These are phyloP conservation scores for Ips nitidus DNA, from an alignment of 1,140 invertebrate species.

Conservation along the genomic window DNA sequence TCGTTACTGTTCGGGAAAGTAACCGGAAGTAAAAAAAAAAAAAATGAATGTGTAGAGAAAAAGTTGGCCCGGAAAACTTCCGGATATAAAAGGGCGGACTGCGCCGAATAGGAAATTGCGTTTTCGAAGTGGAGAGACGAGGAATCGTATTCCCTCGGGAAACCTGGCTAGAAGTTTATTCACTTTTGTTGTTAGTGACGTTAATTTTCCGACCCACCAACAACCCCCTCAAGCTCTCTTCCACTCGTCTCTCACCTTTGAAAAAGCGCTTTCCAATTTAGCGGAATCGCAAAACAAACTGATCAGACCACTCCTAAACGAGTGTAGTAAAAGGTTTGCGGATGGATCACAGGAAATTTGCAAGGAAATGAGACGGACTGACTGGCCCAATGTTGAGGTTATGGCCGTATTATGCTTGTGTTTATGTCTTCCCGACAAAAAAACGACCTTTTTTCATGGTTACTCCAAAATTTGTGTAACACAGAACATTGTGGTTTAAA, in stretches of 20 bases:
- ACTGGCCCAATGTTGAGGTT: constrained; percentile 25
- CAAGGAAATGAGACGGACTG: constrained; percentile 34
- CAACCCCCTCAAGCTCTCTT: background rate
- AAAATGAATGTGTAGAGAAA: constrained; percentile 22
- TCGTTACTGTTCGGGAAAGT: constrained; percentile 17
- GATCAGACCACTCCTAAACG: no score
- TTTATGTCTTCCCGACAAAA: constrained; percentile 9
- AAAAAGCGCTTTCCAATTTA: no score
- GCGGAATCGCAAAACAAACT: no score
- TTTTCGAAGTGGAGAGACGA: constrained; percentile 19
- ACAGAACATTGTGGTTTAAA: no score
- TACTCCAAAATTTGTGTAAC: no score
- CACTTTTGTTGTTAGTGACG: constrained; percentile 10
- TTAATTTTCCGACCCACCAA: background rate
- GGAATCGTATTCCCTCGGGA: constrained; percentile 14
- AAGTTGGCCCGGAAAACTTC: constrained; percentile 22
- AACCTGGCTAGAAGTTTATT: constrained; percentile 6
- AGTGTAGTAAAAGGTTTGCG: background rate
- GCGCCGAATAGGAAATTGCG: constrained; percentile 20
- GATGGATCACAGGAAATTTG: constrained; percentile 37
- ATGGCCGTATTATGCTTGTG: constrained; percentile 34
- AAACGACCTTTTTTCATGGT: no score
- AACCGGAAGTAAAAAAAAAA: constrained; percentile 10
- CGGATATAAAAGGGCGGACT: constrained; percentile 19
- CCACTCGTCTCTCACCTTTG: no score